A percentile compares a stretch with the other conserved stretches of the same genome.
Evolutionary conservation across 1,140 invertebrate genomes (phyloP).

Genomic region (Cotesia glomerata): DNA sequence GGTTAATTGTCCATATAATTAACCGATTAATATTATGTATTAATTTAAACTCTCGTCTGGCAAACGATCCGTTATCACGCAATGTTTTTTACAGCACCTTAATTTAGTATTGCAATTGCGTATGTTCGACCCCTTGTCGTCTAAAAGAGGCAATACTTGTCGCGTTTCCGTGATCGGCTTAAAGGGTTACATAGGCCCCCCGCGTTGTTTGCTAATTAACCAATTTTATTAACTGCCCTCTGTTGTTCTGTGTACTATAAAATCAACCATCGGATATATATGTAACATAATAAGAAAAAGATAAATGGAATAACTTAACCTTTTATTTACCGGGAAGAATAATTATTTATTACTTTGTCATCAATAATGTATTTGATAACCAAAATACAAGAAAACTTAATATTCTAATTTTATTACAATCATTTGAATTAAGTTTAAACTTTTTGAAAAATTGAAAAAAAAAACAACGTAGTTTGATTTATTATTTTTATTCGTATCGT

Average conservation of each 20-base stretch:
- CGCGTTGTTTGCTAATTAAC: slow-evolving; percentile 19
- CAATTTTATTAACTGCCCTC: slow-evolving; percentile 22
- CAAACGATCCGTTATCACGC: slow-evolving; percentile 5
- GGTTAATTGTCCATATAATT: background rate
- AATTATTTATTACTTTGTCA: no score
- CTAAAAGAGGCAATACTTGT: slow-evolving; percentile 22
- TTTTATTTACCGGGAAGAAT: no score
- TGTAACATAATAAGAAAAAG: no score
- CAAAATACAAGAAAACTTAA: no score
- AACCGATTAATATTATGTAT: slow-evolving; percentile 7
- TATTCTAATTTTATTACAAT: no score
- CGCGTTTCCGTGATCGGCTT: slow-evolving; percentile 30
- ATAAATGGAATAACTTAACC: no score
- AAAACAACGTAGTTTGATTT: no score
- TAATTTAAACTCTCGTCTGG: background rate
- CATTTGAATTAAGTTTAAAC: no score
- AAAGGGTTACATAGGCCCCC: slow-evolving; percentile 15
- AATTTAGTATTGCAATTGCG: background rate
- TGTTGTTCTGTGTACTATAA: background rate
- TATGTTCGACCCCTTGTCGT: slow-evolving; percentile 28
- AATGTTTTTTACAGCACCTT: background rate
- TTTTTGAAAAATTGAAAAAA: no score
- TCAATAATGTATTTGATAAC: no score
- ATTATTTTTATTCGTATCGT: no score
- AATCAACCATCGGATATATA: no score